Conservation (phyloP, 2,888 invertebrate species). For the Rhagonycha lutea region DNA sequence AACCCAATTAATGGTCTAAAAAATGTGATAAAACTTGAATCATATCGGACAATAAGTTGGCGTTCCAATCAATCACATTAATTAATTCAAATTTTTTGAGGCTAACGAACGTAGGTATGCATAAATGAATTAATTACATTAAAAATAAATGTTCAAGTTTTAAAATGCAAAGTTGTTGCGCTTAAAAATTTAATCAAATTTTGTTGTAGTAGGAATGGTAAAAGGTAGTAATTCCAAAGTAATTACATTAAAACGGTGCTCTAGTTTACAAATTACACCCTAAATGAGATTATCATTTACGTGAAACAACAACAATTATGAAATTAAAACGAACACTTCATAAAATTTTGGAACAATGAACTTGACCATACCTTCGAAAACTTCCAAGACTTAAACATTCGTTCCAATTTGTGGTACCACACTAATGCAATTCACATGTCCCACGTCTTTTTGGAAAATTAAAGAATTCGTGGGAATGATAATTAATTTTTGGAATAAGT, state of each 20-base stretch:
- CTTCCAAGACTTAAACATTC: conserved; percentile 52
- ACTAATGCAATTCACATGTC: conserved; percentile 12
- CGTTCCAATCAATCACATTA: background rate
- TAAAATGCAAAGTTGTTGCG: background rate
- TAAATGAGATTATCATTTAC: background rate
- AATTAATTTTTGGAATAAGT: background rate
- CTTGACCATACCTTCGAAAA: conserved; percentile 47
- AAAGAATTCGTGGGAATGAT: background rate
- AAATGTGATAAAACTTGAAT: background rate
- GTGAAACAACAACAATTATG: background rate
- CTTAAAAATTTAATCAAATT: background rate
- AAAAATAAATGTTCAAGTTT: background rate
- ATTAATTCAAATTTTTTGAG: background rate
- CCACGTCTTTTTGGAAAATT: conserved; percentile 7
- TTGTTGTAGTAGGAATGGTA: background rate
- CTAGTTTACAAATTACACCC: background rate
- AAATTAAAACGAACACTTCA: background rate
- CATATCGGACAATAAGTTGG: background rate
- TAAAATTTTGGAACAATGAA: conserved; percentile 23
- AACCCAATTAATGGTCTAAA: background rate
- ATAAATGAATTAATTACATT: background rate
- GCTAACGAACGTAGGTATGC: background rate
- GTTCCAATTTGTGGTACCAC: conserved; percentile 31
- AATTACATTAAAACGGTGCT: background rate
- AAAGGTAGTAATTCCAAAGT: background rate